Base-by-base conservation (phyloP, 2,113 vertebrate genomes). In the Semnornis frantzii region DNA sequence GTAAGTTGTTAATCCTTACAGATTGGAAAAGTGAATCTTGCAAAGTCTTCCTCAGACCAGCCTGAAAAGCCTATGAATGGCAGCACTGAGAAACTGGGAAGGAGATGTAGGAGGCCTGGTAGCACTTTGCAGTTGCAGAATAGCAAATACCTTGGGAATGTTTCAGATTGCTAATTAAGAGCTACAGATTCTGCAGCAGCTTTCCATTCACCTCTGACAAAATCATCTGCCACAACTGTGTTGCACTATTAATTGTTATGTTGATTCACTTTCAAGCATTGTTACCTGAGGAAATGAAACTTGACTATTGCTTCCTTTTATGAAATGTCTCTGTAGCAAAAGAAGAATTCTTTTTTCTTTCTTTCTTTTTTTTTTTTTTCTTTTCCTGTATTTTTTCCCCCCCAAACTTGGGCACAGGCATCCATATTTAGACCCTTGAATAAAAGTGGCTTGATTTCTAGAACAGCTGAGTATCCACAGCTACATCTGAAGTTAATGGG, bases 401-500 rank as follows among this genome's bases (percentile, higher is more conserved):
- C 88, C 82, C 17, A 90, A 81, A 85, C 85, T 77, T 92, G 73
- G 82, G 89, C 80, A 72, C 33, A 93, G 95, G 94, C 93, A 97
- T 96, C 93, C 95, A 96, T 96, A 96, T 96, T 96, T 96, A 96
- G 96, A 79, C 90, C 89, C 86, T 87, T 55, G 96, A 96, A 96
- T 95, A 96, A 96, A 96, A 81, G 95, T 96, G 77, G 84, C 95
- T 95, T 97, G 95, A 96, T 97, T 97, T 96, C 91, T 75, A 70
- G 91, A 96, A 90, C 79, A 93, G 89, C 94, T 90, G 93, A 97
- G 94, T 95, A 96, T 85, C 95, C 94, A 96, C 93, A 88, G 93
- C 96, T 96, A 90, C 80, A 94, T 69, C 90, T 94, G 96, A 96
- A 90, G 91, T 93, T 94, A 95, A 96, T 97, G 96, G 93, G 89